Evolutionary conservation across 2,113 vertebrate species (phyloP).

Genomic region (Corythoichthys haematopterus): DNA sequence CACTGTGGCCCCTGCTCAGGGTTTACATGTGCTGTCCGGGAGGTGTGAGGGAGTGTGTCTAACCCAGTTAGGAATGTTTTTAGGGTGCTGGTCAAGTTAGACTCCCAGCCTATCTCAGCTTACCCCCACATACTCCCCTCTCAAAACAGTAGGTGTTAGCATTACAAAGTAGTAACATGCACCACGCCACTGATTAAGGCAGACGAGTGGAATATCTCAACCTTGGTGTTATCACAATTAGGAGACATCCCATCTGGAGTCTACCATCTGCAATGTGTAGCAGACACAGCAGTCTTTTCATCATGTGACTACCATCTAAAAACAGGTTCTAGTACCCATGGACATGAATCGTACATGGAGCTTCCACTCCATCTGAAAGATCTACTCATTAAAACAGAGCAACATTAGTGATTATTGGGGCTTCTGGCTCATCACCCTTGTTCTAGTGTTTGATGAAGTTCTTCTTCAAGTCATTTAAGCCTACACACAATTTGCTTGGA

Average conservation of each 20-base stretch:
- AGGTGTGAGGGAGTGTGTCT: slow-evolving; percentile 13
- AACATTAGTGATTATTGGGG: too few species aligned
- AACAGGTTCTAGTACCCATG: slow-evolving; percentile 21
- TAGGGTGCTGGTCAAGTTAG: slow-evolving; percentile 17
- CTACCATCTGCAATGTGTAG: slow-evolving; percentile 38
- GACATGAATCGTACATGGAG: not conserved
- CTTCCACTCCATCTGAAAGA: not conserved
- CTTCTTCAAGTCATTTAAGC: not conserved
- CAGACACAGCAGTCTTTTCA: slow-evolving; percentile 29
- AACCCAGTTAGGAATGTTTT: slow-evolving; percentile 59
- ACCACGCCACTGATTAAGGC: slow-evolving; percentile 3
- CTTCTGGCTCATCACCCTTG: too few species aligned
- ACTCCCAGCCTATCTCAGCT: slow-evolving; percentile 18
- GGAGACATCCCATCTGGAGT: slow-evolving; percentile 48
- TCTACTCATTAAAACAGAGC: too few species aligned
- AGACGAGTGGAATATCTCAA: slow-evolving; percentile 36
- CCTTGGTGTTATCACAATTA: slow-evolving; percentile 29
- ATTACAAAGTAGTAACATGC: slow-evolving; percentile 23
- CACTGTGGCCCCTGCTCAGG: slow-evolving; percentile 14
- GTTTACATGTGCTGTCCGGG: slow-evolving; percentile 1
- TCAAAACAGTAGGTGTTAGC: slow-evolving; percentile 26
- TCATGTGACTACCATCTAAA: slow-evolving; percentile 21
- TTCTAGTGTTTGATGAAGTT: too few species aligned
- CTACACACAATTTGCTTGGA: not conserved
- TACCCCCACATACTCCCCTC: slow-evolving; percentile 18